Conservation (phyloP, 1,140 invertebrate species). For the Notospermus geniculatus region DNA sequence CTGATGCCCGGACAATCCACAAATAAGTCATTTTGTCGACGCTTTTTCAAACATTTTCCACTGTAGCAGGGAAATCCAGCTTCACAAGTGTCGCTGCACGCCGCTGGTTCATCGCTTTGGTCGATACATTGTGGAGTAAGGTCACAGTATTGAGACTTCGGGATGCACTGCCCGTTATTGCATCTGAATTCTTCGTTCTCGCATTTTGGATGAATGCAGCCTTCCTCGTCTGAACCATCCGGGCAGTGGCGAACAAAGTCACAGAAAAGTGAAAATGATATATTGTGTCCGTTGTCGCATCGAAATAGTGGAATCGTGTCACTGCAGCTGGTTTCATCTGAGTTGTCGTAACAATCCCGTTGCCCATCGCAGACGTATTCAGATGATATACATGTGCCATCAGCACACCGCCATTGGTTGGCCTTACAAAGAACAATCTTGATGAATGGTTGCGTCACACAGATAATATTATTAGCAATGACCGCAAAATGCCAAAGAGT, state of each 20-base stretch:
- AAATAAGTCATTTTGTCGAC: neutral
- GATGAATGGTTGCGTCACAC: too few species aligned
- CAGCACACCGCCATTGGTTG: neutral
- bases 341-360: neutral
- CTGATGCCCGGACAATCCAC: neutral
- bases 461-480: too few species aligned
- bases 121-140: neutral
- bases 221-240: neutral
- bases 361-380: neutral
- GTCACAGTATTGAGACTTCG: neutral
- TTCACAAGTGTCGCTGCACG: neutral
- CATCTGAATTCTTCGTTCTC: neutral
- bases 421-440: too few species aligned
- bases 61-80: neutral
- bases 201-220: neutral
- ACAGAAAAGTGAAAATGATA: neutral
- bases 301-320: neutral
- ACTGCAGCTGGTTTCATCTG: slow-evolving; percentile 1
- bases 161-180: neutral
- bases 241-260: neutral
- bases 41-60: neutral
- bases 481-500: too few species aligned
- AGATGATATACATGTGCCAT: neutral
- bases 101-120: neutral
- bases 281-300: neutral